A percentile compares a stretch with the other conserved stretches of the same genome.
Evolutionary conservation across 2,797 vertebrate genomes (phyloP).

Genomic region (Scolopax rusticola): DNA sequence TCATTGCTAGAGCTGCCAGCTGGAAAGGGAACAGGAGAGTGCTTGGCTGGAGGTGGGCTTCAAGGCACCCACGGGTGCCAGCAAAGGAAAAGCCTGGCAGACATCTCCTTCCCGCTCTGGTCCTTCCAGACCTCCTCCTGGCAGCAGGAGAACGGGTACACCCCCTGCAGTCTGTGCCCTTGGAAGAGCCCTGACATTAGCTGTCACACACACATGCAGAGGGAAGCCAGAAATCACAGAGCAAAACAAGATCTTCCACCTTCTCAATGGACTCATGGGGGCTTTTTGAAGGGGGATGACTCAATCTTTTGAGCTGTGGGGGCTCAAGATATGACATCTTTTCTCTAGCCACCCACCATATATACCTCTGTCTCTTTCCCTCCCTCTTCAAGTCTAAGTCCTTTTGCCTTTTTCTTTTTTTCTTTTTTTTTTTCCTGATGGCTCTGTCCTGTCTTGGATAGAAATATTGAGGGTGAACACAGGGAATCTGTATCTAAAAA

Average conservation of each 20-base stretch:
- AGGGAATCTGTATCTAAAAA: background rate
- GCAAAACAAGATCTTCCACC: background rate
- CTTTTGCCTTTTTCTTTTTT: background rate
- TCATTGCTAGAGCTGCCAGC: background rate
- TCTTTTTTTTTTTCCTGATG: background rate
- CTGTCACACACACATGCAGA: background rate
- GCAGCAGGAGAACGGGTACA: background rate
- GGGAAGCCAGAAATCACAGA: background rate
- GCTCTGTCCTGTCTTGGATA: background rate
- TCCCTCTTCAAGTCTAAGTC: background rate
- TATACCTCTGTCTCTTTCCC: background rate
- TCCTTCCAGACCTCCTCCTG: background rate
- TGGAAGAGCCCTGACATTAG: background rate
- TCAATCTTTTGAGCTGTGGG: background rate
- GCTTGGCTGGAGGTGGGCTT: slow-evolving; percentile 4
- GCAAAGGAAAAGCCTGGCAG: slow-evolving; percentile 3
- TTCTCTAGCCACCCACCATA: background rate
- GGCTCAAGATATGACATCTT: background rate
- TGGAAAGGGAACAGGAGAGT: slow-evolving; percentile 1
- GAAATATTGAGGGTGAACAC: background rate
- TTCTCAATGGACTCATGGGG: background rate
- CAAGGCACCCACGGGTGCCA: background rate
- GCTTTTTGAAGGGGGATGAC: background rate
- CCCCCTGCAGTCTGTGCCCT: background rate
- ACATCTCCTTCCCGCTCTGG: background rate